These are phyloP conservation scores for Parapsyche elsis DNA, from an alignment of 1,140 invertebrate species.

Conservation along the genomic window DNA sequence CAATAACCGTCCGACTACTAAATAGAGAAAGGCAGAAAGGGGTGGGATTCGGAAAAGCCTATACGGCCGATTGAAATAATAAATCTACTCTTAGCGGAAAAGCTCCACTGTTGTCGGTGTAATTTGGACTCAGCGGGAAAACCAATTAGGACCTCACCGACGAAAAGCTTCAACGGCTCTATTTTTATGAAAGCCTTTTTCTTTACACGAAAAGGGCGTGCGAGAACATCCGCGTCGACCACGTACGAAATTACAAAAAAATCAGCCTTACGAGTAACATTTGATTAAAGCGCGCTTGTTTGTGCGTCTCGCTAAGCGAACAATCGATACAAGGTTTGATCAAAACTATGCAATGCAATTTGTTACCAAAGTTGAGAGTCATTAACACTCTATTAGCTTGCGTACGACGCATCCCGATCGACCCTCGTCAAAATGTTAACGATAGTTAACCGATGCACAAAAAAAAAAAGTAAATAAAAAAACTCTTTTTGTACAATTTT, in stretches of 20 bases:
- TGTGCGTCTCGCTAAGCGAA: background rate
- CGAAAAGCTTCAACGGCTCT: slow-evolving; percentile 42
- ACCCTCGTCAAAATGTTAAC: slow-evolving; percentile 19
- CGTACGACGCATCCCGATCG: background rate
- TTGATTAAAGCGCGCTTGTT: too few relatives aligned
- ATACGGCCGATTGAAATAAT: slow-evolving; percentile 46
- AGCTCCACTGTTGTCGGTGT: slow-evolving; percentile 28
- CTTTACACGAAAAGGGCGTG: background rate
- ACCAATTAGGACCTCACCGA: slow-evolving; percentile 48
- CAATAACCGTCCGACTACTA: too few relatives aligned
- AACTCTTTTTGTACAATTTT: background rate
- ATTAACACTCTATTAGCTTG: slow-evolving; percentile 11
- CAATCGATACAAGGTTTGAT: background rate
- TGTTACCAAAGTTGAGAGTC: background rate
- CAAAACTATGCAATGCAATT: background rate
- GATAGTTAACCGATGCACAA: background rate
- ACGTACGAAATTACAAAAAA: background rate
- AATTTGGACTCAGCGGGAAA: slow-evolving; percentile 50
- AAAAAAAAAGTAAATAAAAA: background rate
- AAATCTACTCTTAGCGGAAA: slow-evolving; percentile 38
- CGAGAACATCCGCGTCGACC: too few relatives aligned
- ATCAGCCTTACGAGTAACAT: background rate
- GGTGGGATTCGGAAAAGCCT: background rate
- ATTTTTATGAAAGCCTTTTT: slow-evolving; percentile 38
- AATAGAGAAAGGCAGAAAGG: background rate